A percentile compares a stretch with the other conserved stretches of the same genome.
Conservation (phyloP, 2,113 vertebrate species). For the Aldabrachelys gigantea region DNA sequence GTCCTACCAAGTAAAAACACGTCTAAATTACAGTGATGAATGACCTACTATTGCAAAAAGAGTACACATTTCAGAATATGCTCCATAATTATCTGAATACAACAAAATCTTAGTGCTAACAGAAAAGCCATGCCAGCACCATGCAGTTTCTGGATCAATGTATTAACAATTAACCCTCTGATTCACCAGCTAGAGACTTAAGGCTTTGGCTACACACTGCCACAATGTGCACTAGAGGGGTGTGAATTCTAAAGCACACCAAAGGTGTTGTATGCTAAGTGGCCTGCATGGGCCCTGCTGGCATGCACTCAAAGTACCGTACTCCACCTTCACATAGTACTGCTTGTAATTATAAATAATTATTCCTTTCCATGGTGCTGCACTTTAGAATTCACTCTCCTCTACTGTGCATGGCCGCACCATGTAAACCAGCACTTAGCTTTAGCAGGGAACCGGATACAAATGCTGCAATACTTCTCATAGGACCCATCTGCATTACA, state of each 20-base stretch:
- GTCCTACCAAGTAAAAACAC: background rate
- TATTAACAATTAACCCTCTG: background rate
- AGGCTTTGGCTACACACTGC: background rate
- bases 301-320: background rate
- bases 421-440: background rate
- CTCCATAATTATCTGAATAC: background rate
- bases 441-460: background rate
- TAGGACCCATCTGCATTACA: background rate
- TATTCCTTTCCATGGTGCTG: background rate
- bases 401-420: background rate
- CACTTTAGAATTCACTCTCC: background rate
- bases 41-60: background rate
- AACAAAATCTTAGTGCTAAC: background rate
- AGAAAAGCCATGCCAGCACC: background rate
- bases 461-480: background rate
- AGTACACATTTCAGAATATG: background rate
- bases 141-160: background rate
- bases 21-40: background rate
- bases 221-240: background rate
- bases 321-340: background rate
- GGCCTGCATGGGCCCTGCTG: background rate
- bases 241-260: background rate
- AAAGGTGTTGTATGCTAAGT: background rate
- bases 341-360: background rate
- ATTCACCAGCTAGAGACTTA: background rate